phyloP scores from a whole-genome alignment of 2,888 invertebrate species.

The Cantharis rufa region DNA sequence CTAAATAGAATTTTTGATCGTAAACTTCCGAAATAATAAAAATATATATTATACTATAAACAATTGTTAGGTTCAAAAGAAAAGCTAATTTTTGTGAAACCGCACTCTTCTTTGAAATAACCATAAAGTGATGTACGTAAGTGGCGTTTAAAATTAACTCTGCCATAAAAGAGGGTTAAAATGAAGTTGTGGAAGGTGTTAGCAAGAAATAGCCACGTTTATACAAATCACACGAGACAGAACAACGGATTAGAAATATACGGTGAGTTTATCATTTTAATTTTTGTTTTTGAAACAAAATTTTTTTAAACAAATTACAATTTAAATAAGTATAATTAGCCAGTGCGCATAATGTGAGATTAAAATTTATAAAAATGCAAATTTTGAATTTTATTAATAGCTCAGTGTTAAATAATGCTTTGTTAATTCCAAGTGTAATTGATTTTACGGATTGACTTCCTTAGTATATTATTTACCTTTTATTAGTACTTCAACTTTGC shows the following conservation, averaged over 20 bases:
- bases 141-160: conserved; percentile 32
- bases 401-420: no score
- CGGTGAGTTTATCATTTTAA: conserved; percentile 35
- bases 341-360: neutral
- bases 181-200: conserved; percentile 56
- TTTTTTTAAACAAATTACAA: neutral
- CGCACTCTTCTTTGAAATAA: neutral
- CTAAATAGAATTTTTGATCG: neutral
- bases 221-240: conserved; percentile 41
- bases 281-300: neutral
- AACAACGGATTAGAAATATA: conserved; percentile 45
- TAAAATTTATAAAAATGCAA: neutral
- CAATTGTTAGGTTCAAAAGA: neutral
- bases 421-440: no score
- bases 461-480: no score
- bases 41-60: neutral
- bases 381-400: neutral
- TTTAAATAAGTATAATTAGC: no score
- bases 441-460: no score
- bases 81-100: neutral
- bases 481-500: no score
- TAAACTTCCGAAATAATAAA: neutral
- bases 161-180: conserved; percentile 36
- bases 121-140: conserved; percentile 28
- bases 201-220: conserved; percentile 54